Evolutionary conservation across 2,113 vertebrate genomes (phyloP), one percentile per base, ranked within the genome.

Genomic region (Pandion haliaetus): DNA sequence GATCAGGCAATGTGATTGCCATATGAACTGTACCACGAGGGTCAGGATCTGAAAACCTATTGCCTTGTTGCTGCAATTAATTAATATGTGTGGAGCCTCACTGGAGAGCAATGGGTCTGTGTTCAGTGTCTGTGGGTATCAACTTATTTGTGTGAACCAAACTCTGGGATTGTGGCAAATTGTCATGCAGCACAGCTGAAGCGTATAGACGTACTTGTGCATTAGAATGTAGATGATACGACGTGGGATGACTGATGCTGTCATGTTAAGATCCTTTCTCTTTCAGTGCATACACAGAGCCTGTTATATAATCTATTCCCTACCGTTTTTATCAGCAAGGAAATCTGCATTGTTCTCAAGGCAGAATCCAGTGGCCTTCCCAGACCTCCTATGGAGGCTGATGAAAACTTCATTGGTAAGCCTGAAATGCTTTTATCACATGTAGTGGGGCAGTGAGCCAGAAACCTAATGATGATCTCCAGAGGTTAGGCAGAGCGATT

Each of bases 401-500:
- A 57, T 88, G 93, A 57, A 95, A 95, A 90, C 79, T 85, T 73
- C 19, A 1, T 59, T 62, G 93, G 44, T 54, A 18, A 95, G 72
- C 93, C 71, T 55, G 74, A 50, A 52, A 70, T 40, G 85, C 88
- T 95, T 86, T 89, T 70, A 72, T 91, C 88, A 13, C 67, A 38
- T 74, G 79, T 61, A 76, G 34, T 12, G 23, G 74, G 85, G 95
- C 86, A 91, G 84, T 18, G 95, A 96, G 92, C 88, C 90, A 94
- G 87, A 92, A 96, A 91, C 17, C 17, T 92, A 50, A 77, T 8
- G 62, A 31, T 49, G 59, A 34, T 85, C 92, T 84, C 86, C 23
- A 31, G 78, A 78, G 90, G 62, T 79, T 82, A 80, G 78, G 66
- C 73, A 63, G 58, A 88, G 92, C 14, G 8, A 44, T 50, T 59